Evolutionary conservation across 2,888 invertebrate species (phyloP).

Genomic region (Sesamia inferens): DNA sequence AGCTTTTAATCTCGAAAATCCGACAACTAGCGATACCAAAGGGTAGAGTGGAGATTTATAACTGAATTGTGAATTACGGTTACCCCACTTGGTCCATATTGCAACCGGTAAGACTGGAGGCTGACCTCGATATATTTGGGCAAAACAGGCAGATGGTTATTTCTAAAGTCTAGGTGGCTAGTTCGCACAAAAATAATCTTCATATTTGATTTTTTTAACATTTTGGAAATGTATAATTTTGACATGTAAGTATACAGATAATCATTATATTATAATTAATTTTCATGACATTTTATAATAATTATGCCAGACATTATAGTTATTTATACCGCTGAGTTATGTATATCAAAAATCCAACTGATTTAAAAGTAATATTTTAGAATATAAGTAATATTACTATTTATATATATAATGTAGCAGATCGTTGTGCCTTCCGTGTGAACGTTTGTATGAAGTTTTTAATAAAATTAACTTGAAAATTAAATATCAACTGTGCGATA

Average conservation of each 20-base stretch:
- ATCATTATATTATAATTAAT: neutral
- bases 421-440: slow-evolving; percentile 45
- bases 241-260: slow-evolving; percentile 6
- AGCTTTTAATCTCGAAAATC: neutral
- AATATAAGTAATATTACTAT: slow-evolving; percentile 25
- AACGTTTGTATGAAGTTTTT: slow-evolving; percentile 28
- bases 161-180: neutral
- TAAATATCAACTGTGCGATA: slow-evolving; percentile 45
- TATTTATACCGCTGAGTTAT: neutral
- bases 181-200: neutral
- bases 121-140: too few relatives aligned
- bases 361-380: slow-evolving; percentile 31
- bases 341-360: slow-evolving; percentile 22
- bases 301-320: too few relatives aligned
- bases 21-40: too few relatives aligned
- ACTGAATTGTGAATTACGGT: too few relatives aligned
- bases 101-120: neutral
- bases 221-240: neutral
- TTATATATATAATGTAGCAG: slow-evolving; percentile 16
- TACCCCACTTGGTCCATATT: too few relatives aligned
- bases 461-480: slow-evolving; percentile 36
- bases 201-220: neutral
- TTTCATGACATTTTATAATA: slow-evolving; percentile 10
- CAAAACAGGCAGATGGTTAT: neutral
- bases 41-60: too few relatives aligned